phyloP scores from a whole-genome alignment of 2,113 vertebrate species.

The Solea solea region DNA sequence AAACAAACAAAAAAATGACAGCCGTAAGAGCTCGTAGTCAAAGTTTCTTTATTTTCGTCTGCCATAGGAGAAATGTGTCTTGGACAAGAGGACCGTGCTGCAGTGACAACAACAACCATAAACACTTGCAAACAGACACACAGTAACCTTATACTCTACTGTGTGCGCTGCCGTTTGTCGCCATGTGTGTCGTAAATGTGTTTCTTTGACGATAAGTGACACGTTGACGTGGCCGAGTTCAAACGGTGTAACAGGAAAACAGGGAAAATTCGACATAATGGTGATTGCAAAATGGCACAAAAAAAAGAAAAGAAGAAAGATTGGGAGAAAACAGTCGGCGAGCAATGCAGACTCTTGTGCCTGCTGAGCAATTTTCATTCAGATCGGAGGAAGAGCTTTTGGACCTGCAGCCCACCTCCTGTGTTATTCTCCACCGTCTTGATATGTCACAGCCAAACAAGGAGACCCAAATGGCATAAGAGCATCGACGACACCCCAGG shows the following conservation, averaged over 20 bases:
- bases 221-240: neutral
- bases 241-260: neutral
- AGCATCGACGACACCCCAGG: slow-evolving; percentile 17
- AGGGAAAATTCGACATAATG: neutral
- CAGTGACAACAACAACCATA: no score
- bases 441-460: slow-evolving; percentile 11
- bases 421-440: slow-evolving; percentile 10
- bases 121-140: neutral
- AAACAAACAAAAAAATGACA: slow-evolving; percentile 2
- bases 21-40: neutral
- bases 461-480: slow-evolving; percentile 7
- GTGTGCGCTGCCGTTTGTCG: neutral
- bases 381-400: slow-evolving; percentile 3
- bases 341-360: neutral
- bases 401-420: slow-evolving; percentile 18
- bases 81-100: no score
- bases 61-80: no score
- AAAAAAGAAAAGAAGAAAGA: neutral
- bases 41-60: no score
- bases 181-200: neutral
- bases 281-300: neutral
- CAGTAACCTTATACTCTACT: no score
- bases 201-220: neutral
- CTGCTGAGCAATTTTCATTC: slow-evolving; percentile 35
- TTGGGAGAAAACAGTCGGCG: neutral